Percentiles rank a stretch among this genome's conserved stretches.
Conservation (phyloP, 1,140 invertebrate genomes). For the Drosophila dunni region DNA sequence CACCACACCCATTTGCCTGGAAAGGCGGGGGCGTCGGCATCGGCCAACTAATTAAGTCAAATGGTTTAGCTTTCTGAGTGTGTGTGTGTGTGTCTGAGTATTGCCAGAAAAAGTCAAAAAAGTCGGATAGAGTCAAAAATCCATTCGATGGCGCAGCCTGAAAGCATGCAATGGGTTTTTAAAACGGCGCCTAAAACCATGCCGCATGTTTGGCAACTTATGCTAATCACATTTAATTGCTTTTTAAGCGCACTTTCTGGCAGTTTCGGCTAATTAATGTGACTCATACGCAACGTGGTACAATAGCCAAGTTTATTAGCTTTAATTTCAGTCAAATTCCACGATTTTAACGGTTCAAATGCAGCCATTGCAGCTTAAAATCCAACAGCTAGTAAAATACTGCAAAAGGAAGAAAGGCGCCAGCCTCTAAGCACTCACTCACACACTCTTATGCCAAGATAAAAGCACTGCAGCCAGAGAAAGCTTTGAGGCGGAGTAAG, state of each 20-base stretch:
- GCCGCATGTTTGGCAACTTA: conserved; percentile 62
- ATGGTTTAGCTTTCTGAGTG: conserved; percentile 43
- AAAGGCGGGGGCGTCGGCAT: conserved; percentile 44
- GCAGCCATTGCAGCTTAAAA: conserved; percentile 42
- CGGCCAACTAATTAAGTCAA: conserved; percentile 81
- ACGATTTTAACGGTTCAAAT: conserved; percentile 16
- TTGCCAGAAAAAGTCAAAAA: conserved; percentile 48
- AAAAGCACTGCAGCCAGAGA: conserved; percentile 40
- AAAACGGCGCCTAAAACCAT: conserved; percentile 37
- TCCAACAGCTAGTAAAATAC: conserved; percentile 37
- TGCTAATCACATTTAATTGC: conserved; percentile 84
- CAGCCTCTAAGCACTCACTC: conserved; percentile 13
- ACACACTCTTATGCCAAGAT: conserved; percentile 60
- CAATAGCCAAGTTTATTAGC: conserved; percentile 30
- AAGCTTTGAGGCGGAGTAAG: background rate
- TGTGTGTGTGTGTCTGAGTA: conserved; percentile 11
- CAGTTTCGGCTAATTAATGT: conserved; percentile 76
- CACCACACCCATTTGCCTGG: background rate
- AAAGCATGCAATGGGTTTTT: conserved; percentile 63
- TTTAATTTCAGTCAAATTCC: conserved; percentile 36
- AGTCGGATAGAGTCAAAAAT: conserved; percentile 40
- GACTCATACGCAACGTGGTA: conserved; percentile 62
- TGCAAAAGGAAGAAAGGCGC: conserved; percentile 49
- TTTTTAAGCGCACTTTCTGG: conserved; percentile 81
- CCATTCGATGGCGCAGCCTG: conserved; percentile 18